Conservation (phyloP, 1,140 invertebrate species). For the Liolophura sinensis region DNA sequence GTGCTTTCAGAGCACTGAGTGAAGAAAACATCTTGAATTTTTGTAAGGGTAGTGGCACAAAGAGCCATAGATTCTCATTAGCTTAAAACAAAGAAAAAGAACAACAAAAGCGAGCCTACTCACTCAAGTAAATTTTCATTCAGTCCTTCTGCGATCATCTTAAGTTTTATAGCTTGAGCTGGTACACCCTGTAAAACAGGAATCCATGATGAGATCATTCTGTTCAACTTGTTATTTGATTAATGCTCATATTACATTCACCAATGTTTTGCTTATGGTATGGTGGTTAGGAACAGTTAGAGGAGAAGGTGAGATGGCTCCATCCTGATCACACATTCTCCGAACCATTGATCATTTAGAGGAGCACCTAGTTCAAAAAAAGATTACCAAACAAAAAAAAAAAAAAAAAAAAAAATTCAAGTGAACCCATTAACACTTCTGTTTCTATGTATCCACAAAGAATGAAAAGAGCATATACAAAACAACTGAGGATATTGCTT, state of each 20-base stretch:
- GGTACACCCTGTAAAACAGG: constrained; percentile 68
- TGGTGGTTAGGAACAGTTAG: neutral
- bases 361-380: neutral
- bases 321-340: neutral
- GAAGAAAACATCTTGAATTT: neutral
- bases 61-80: neutral
- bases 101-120: constrained; percentile 60
- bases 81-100: too few relatives aligned
- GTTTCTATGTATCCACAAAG: neutral
- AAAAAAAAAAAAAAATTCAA: constrained; percentile 4
- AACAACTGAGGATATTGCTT: neutral
- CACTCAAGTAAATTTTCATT: constrained; percentile 78
- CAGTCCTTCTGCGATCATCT: constrained; percentile 80
- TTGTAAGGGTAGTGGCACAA: neutral
- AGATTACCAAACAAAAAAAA: neutral
- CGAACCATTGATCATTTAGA: neutral
- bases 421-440: neutral
- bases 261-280: constrained; percentile 1
- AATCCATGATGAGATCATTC: constrained; percentile 2
- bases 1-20: neutral
- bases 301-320: constrained; percentile 1
- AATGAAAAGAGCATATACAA: neutral
- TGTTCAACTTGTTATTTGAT: neutral
- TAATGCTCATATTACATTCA: too few relatives aligned
- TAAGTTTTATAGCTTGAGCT: constrained; percentile 75